Evolutionary conservation across 2,113 vertebrate genomes (phyloP).

Genomic region (Lanius ludovicianus): DNA sequence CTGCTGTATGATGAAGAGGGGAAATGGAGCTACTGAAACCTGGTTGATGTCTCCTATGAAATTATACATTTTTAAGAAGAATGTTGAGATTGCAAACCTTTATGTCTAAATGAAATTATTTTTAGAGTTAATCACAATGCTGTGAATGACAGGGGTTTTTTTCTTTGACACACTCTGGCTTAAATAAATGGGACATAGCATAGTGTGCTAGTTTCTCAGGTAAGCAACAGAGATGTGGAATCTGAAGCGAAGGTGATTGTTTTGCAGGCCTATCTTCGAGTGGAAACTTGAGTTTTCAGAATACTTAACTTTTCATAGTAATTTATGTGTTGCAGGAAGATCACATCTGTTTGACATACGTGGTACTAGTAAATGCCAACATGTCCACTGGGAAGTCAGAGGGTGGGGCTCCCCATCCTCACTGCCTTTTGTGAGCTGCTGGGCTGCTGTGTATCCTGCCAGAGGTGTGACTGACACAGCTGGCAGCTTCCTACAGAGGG

Average conservation of each 20-base stretch:
- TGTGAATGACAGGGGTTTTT: background rate
- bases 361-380: rapidly evolving
- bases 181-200: background rate
- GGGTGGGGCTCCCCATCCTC: rapidly evolving
- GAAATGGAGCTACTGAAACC: background rate
- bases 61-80: background rate
- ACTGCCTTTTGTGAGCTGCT: rapidly evolving
- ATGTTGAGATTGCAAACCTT: background rate
- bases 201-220: background rate
- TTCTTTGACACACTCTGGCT: background rate
- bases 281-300: background rate
- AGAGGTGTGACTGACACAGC: background rate
- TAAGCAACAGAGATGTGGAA: background rate
- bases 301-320: background rate
- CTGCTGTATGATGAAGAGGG: background rate
- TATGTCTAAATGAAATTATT: background rate
- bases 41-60: background rate
- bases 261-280: background rate
- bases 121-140: background rate
- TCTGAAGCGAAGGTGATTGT: background rate
- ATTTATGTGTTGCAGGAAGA: background rate
- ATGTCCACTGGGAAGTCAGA: background rate
- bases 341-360: rapidly evolving
- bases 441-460: background rate
- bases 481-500: background rate